These are phyloP conservation scores for Oriolus oriolus DNA, from an alignment of 2,113 vertebrate genomes.

Conservation along the genomic window DNA sequence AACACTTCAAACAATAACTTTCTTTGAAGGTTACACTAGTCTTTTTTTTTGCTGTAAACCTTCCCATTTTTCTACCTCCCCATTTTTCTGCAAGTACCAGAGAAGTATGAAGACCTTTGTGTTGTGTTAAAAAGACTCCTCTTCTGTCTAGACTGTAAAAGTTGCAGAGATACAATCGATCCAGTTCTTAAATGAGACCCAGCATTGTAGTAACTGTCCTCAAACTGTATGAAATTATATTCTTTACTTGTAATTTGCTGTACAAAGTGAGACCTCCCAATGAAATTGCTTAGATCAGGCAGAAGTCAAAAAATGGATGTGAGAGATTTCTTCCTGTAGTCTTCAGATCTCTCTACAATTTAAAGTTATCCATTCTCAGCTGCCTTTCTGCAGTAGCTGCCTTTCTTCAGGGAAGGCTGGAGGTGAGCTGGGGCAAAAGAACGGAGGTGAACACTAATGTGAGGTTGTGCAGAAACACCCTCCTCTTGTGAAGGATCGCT, in stretches of 20 bases:
- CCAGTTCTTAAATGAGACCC: neutral
- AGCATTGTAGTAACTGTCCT: neutral
- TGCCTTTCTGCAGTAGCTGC: neutral
- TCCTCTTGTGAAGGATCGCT: neutral
- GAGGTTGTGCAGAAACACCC: neutral
- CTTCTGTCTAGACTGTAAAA: neutral
- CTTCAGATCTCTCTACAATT: neutral
- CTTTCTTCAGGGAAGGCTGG: neutral
- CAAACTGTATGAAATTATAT: neutral
- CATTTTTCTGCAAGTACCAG: neutral
- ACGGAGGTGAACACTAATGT: fast-evolving
- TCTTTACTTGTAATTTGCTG: neutral
- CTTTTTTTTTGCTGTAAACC: fast-evolving
- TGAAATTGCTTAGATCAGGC: neutral
- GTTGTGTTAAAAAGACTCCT: neutral
- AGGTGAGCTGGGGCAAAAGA: neutral
- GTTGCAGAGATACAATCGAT: neutral
- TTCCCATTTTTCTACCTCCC: neutral
- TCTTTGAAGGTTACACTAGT: neutral
- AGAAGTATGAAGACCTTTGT: neutral
- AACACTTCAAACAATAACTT: neutral
- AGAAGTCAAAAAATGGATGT: neutral
- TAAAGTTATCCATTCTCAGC: neutral
- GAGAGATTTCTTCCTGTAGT: neutral
- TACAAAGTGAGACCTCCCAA: neutral